Base-by-base conservation (phyloP, 2,888 invertebrate genomes). In the Drosophila anomelani region DNA sequence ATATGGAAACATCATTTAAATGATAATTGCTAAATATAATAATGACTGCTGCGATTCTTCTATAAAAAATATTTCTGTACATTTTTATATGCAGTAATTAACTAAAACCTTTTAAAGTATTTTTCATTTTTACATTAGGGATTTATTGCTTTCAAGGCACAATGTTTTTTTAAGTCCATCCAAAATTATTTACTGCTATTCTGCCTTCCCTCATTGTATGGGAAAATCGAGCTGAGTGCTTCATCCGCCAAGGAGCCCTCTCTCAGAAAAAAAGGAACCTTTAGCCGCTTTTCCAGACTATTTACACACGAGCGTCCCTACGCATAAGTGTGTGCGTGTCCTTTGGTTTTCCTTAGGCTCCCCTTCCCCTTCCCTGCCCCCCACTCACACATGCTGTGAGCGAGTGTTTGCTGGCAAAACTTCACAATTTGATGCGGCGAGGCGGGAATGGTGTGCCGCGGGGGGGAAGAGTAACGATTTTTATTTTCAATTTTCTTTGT, bases 401-500 rank as follows among this genome's bases (percentile, higher is more conserved):
- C 6, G n/a, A 26, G 60, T 55, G 46, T 77, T 58, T 60, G 56
- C 70, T 56, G 54, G 49, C 85, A 78, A 55, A 76, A 80, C 78
- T 82, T 82, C 71, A 77, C 85, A 78, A 80, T 88, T 88, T 82
- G 75, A 80, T 75, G 75, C 55, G 67, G 61, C 58, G 56, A 68
- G 53, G 73, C 61, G 64, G 59, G 74, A 76, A 77, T 64, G 70
- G 49, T 64, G 44, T n/a, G 39, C 63, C 49, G 57, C 3, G 4
- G 4, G 3, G 23, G 26, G 26, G 39, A 17, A 38, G 41, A 53
- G 32, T 77, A 75, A 58, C 72, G 73, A 88, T 88, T 85, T 85
- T 83, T 88, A 80, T 85, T 85, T 88, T 83, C 88, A 80, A 85
- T 85, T 85, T 88, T 76, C 88, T 71, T 75, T 79, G 76, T 78